Evolutionary conservation across 2,797 vertebrate genomes (phyloP).

Genomic region (Liasis olivaceus): DNA sequence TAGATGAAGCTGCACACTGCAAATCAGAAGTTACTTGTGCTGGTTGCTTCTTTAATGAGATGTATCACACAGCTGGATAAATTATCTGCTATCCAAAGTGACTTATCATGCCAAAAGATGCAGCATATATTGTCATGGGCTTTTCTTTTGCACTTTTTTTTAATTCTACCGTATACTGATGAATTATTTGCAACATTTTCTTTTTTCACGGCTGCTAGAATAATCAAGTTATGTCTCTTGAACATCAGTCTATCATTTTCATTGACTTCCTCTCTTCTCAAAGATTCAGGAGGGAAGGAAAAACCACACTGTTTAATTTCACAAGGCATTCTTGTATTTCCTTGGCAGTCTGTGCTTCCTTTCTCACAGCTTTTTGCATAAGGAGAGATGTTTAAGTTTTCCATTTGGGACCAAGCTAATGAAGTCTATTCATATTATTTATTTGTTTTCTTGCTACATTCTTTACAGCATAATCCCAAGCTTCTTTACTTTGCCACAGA

Average conservation of each 20-base stretch:
- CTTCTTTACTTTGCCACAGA: conserved; percentile 20
- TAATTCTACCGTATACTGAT: conserved; percentile 64
- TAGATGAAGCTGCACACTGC: conserved; percentile 56
- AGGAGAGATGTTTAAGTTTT: conserved; percentile 60
- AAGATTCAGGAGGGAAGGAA: conserved; percentile 34
- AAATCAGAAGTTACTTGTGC: conserved; percentile 72
- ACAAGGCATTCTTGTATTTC: conserved; percentile 56
- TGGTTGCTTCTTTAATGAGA: conserved; percentile 70
- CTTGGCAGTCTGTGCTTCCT: conserved; percentile 57
- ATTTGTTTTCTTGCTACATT: conserved; percentile 56
- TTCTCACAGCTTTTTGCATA: conserved; percentile 66
- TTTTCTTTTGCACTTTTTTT: conserved; percentile 63
- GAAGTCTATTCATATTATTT: conserved; percentile 56
- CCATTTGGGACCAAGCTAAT: conserved; percentile 62
- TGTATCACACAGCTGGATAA: conserved; percentile 67
- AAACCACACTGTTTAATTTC: conserved; percentile 60
- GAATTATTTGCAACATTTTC: conserved; percentile 72
- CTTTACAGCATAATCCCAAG: conserved; percentile 38
- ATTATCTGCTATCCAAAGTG: conserved; percentile 64
- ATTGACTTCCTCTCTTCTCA: conserved; percentile 56
- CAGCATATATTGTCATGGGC: conserved; percentile 67
- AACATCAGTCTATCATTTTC: conserved; percentile 67
- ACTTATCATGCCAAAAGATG: conserved; percentile 67
- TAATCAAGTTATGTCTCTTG: conserved; percentile 69
- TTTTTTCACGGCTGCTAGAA: conserved; percentile 61